These are phyloP conservation scores for Andrena bicolor DNA, from an alignment of 2,888 invertebrate species.

Conservation along the genomic window DNA sequence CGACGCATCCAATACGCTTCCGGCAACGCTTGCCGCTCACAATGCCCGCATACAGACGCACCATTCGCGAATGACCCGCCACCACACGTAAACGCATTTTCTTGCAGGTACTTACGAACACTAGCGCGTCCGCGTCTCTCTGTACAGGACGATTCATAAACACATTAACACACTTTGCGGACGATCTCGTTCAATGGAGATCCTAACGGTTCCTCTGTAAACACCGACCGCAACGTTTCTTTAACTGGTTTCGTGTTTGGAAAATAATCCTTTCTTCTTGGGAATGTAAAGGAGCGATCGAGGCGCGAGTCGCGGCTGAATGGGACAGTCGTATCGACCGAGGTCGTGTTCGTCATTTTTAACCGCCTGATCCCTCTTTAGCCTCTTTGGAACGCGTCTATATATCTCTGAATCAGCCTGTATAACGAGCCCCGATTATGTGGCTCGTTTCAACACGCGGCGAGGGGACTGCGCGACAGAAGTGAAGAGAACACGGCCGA, in stretches of 20 bases:
- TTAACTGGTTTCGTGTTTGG: background rate
- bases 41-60: slow-evolving; percentile 53
- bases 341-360: background rate
- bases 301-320: background rate
- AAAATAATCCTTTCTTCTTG: background rate
- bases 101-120: slow-evolving; percentile 28
- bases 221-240: background rate
- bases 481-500: slow-evolving; percentile 34
- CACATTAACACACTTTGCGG: background rate
- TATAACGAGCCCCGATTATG: slow-evolving; percentile 51
- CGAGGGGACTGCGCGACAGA: slow-evolving; percentile 41
- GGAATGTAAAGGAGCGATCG: background rate
- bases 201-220: no score
- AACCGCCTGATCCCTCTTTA: background rate
- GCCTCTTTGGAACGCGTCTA: background rate
- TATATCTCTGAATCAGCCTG: slow-evolving; percentile 13
- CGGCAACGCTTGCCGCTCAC: slow-evolving; percentile 58
- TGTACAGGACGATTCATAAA: slow-evolving; percentile 11
- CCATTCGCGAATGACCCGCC: slow-evolving; percentile 52
- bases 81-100: slow-evolving; percentile 33
- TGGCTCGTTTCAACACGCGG: slow-evolving; percentile 61
- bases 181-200: background rate
- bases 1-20: slow-evolving; percentile 54
- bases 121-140: background rate
- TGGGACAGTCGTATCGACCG: background rate